Evolutionary conservation across 2,113 vertebrate species (phyloP).

Genomic region (Dromaius novaehollandiae): DNA sequence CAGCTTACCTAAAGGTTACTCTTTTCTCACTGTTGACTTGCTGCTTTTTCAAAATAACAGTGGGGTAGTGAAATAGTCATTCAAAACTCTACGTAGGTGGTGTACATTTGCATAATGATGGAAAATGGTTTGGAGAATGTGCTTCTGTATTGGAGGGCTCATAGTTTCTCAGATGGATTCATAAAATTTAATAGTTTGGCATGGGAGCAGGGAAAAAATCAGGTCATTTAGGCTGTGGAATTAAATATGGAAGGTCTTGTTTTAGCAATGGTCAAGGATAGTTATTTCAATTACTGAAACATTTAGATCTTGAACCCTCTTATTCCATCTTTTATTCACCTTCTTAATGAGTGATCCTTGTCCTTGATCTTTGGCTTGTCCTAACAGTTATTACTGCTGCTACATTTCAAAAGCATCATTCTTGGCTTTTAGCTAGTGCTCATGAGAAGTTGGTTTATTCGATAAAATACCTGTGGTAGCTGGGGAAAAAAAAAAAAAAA

Average conservation of each 20-base stretch:
- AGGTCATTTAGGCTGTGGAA: neutral
- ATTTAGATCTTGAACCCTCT: neutral
- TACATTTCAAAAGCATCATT: neutral
- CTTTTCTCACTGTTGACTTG: neutral
- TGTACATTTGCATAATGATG: neutral
- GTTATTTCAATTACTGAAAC: neutral
- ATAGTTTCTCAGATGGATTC: neutral
- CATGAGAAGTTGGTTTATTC: neutral
- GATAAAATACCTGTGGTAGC: neutral
- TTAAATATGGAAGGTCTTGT: neutral
- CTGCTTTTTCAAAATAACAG: neutral
- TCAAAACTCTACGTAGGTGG: neutral
- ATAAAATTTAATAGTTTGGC: neutral
- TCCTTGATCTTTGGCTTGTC: neutral
- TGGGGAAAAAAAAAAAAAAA: neutral
- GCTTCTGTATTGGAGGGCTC: neutral
- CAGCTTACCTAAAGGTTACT: neutral
- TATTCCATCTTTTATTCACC: neutral
- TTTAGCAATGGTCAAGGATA: neutral
- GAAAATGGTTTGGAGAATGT: neutral
- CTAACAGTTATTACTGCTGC: neutral
- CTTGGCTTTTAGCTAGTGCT: neutral
- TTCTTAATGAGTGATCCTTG: neutral
- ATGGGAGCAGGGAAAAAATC: neutral
- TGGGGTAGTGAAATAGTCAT: neutral